Evolutionary conservation across 2,888 invertebrate genomes (phyloP), one percentile per base, ranked within the genome.

Genomic region (Eupithecia inturbata): DNA sequence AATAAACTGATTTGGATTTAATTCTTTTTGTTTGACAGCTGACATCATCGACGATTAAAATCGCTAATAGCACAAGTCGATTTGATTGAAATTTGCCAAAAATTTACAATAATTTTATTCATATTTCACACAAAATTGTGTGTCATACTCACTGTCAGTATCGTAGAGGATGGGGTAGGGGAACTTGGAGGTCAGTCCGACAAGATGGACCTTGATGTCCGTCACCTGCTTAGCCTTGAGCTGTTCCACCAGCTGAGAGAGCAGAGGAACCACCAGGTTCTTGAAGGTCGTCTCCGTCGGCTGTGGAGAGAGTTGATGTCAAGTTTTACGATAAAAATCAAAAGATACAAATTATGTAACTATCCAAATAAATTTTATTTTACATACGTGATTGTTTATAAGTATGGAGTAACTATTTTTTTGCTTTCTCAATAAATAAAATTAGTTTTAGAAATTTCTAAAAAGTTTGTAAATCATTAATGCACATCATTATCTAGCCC

Each of bases 281-380:
- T 96, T 96, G 94, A 95, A 96, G 60, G 95, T 88, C 77, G 95
- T 94, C 82, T 96, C 96, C 86, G 96, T 97, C 60, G 92, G 88
- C 87, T 95, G 89, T 5, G 87, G 88, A 33, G 28, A 57, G 68
- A n/a, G n/a, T n/a, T 31, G 49, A 53, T 53, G 9, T 53, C 22
- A n/a, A 22, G 49, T 22, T 53, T 53, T 1, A 49, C 22, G 9
- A 9, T 22, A 49, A 39, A 39, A 39, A 39, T 1, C 14, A 39
- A 39, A 2, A 39, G 12, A 39, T 39, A 12, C 12, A 12, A 39
- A 9, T 7, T 36, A 36, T 36, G 10, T 7, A 36, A 36, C 36
- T 31, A 31, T n/a, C n/a, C n/a, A n/a, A n/a, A n/a, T n/a, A n/a
- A n/a, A n/a, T n/a, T n/a, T n/a, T n/a, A n/a, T n/a, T n/a, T n/a